These are phyloP conservation scores for Dinomys branickii DNA, from an alignment of 2,113 vertebrate species.

Conservation along the genomic window DNA sequence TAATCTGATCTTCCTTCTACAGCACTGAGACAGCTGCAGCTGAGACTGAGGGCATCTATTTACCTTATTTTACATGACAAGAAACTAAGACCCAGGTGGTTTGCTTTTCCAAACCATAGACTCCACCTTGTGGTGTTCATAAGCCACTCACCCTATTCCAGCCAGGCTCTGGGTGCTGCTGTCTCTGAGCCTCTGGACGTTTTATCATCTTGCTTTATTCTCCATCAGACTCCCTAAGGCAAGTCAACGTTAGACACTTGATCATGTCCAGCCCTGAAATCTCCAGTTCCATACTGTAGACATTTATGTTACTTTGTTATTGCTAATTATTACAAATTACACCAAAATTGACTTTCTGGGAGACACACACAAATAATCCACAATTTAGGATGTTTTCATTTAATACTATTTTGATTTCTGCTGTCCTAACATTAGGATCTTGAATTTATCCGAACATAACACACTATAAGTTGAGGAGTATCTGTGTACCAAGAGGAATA, in stretches of 20 bases:
- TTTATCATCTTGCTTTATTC: neutral
- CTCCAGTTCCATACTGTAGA: too few species aligned
- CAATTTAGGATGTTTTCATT: neutral
- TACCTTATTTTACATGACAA: neutral
- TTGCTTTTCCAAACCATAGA: too few species aligned
- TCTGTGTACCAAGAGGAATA: neutral
- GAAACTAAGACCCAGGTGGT: neutral
- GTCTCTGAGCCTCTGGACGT: neutral
- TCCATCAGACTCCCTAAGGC: neutral
- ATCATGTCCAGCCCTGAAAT: accelerated
- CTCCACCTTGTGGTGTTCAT: accelerated
- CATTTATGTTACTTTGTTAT: neutral
- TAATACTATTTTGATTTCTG: neutral
- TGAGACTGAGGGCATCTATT: neutral
- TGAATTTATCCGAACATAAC: neutral
- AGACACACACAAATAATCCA: neutral
- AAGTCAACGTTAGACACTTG: neutral
- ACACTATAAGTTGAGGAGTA: neutral
- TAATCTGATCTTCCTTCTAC: neutral
- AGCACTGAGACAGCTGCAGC: neutral
- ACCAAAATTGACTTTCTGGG: neutral
- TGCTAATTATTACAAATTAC: neutral
- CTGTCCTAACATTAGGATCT: neutral
- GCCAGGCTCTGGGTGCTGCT: neutral
- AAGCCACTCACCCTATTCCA: neutral